These are phyloP conservation scores for Brachyptera putata DNA, from an alignment of 2,888 invertebrate species.

Conservation along the genomic window DNA sequence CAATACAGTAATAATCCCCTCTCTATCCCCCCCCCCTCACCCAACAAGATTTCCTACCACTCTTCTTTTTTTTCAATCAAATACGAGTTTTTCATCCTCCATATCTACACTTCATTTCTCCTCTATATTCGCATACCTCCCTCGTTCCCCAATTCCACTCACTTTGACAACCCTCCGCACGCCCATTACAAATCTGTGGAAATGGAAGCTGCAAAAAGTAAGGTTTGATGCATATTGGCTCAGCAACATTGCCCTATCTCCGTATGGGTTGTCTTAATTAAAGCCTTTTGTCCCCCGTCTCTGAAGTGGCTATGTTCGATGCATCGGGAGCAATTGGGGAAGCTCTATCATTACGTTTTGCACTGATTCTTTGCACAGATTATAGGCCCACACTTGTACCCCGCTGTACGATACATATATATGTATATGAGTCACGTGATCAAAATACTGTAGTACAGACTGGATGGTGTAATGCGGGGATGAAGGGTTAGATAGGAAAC, in stretches of 20 bases:
- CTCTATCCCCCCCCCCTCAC: not conserved
- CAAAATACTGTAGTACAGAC: no score
- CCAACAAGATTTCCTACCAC: not conserved
- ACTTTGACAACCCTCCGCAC: conserved; percentile 5
- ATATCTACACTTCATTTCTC: conserved; percentile 18
- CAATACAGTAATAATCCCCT: not conserved
- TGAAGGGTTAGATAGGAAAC: conserved; percentile 2
- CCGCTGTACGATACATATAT: not conserved
- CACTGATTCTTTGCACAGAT: conserved; percentile 22
- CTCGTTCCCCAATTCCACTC: not conserved
- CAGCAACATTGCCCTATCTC: conserved; percentile 19
- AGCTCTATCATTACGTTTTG: conserved; percentile 22
- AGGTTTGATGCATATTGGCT: not conserved
- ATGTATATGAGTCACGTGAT: conserved; percentile 21
- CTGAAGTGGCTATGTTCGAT: not conserved
- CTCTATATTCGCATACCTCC: no score
- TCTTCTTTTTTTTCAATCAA: conserved; percentile 16
- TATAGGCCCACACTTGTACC: not conserved
- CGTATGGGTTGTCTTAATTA: conserved; percentile 22
- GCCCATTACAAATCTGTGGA: conserved; percentile 5
- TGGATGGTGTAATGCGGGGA: no score
- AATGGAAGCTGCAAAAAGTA: not conserved
- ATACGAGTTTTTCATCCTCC: conserved; percentile 11
- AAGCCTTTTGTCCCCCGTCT: conserved; percentile 25
- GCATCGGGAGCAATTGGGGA: conserved; percentile 1